Evolutionary conservation across 1,140 invertebrate genomes (phyloP), one percentile per base, ranked within the genome.

Genomic region (Bursaphelenchus mucronatus): DNA sequence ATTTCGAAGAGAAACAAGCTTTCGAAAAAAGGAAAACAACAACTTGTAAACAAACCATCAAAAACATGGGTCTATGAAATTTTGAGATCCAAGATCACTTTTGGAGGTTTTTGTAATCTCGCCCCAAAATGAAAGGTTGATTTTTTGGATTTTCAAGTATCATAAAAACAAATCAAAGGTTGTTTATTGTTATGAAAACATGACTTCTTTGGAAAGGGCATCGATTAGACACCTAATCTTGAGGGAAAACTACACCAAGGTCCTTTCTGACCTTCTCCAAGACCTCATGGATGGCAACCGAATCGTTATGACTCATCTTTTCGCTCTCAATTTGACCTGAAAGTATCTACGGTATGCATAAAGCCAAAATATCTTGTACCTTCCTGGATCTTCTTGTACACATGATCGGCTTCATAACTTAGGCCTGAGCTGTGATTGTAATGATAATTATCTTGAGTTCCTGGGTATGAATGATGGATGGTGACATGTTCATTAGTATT

Each of bases 181-280:
- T 30, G 1, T 30, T 30, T 30, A 30, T 30, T 30, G 30, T 30
- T 30, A 30, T 30, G 30, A 30, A 30, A 30, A 30, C 30, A 3
- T 30, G 30, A 30, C 30, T 30, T 30, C 30, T 17, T 17, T 50
- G 49, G 5, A 17, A 50, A 17, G 49, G 15, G 49, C 49, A 50
- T 50, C 49, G 30, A 5, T 30, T 30, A 30, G 30, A 30, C 30
- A 1, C 5, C 30, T 30, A 30, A 19, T 49, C 47, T 49, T 49
- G 47, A n/a, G 47, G 47, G 19, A 49, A 49, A 6, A n/a, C 13
- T n/a, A 49, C 47, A n/a, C 47, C 47, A n/a, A 49, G 19, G 13
- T 49, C 13, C 19, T 49, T 49, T 19, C 47, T n/a, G 47, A 49
- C 47, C 6, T n/a, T 49, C 47, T 49, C 47, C 47, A 49, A 49